These are phyloP conservation scores for Meliscaeva auricollis DNA, from an alignment of 2,888 invertebrate species.

Conservation along the genomic window DNA sequence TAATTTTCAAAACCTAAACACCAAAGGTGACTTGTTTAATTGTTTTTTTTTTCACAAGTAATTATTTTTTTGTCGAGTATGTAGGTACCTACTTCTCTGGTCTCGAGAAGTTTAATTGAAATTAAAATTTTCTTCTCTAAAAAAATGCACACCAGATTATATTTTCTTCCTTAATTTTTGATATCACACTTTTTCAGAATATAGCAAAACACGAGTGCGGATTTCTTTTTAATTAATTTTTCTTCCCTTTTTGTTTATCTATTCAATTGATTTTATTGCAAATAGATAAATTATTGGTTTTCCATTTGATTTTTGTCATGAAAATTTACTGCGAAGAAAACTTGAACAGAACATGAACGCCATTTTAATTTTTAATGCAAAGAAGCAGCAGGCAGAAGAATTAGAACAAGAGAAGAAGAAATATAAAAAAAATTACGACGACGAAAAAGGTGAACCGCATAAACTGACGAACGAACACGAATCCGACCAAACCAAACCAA, in stretches of 20 bases:
- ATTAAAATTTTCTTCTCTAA: slow-evolving; percentile 10
- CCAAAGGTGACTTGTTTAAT: slow-evolving; percentile 10
- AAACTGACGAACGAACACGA: not conserved
- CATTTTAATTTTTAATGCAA: slow-evolving; percentile 55
- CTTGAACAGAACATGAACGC: slow-evolving; percentile 59
- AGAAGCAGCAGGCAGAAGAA: slow-evolving; percentile 55
- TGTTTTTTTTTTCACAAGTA: not conserved
- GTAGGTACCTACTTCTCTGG: not conserved
- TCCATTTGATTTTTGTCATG: slow-evolving; percentile 55
- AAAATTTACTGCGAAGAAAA: slow-evolving; percentile 66
- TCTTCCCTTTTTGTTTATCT: not conserved
- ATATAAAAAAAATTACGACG: slow-evolving; percentile 26
- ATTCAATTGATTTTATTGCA: not conserved
- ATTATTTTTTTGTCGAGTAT: not conserved
- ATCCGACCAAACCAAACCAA: not conserved
- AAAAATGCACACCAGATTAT: not conserved
- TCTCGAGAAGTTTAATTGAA: too few species aligned
- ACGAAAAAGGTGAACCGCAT: not conserved
- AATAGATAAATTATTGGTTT: slow-evolving; percentile 15
- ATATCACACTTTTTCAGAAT: slow-evolving; percentile 21
- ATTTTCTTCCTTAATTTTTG: not conserved
- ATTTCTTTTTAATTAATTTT: not conserved
- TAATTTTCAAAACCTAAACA: slow-evolving; percentile 1
- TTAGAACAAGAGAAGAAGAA: slow-evolving; percentile 59
- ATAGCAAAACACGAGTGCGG: not conserved